phyloP scores from a whole-genome alignment of 2,888 invertebrate genomes.

The Orthonychiurus folsomi region DNA sequence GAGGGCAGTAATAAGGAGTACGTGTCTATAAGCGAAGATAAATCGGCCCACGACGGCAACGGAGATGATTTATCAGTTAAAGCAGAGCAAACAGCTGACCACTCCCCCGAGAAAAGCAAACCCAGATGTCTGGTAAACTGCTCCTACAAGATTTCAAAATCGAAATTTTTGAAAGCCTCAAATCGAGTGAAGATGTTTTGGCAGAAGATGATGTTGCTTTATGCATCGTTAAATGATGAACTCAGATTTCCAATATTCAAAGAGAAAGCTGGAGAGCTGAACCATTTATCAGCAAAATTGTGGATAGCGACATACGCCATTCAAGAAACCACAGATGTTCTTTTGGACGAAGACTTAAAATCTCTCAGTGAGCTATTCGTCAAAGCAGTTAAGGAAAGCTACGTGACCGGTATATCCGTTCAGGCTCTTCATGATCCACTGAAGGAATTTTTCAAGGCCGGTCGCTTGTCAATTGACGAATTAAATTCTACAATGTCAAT shows the following conservation, averaged over 20 bases:
- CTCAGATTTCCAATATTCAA: constrained; percentile 7
- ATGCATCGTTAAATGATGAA: not conserved
- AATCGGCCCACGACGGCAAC: too few species aligned
- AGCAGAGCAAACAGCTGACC: too few species aligned
- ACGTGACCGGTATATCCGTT: not conserved
- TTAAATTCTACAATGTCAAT: not conserved
- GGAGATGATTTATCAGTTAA: too few species aligned
- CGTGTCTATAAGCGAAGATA: too few species aligned
- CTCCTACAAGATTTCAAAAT: not conserved
- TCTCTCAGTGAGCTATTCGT: not conserved
- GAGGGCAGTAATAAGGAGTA: too few species aligned
- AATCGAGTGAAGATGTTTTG: not conserved
- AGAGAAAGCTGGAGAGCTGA: not conserved
- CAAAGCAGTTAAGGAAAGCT: not conserved
- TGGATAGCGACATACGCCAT: not conserved
- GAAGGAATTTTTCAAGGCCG: not conserved
- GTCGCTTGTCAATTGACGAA: not conserved
- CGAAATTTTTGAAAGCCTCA: not conserved
- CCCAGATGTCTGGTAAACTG: too few species aligned
- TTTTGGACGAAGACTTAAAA: not conserved
- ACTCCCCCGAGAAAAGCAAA: too few species aligned
- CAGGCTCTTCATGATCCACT: not conserved
- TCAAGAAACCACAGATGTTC: not conserved
- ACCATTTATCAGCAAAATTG: constrained; percentile 5
- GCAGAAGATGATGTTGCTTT: not conserved